phyloP scores from a whole-genome alignment of 2,797 vertebrate genomes.

The Tauraco hartlaubi region DNA sequence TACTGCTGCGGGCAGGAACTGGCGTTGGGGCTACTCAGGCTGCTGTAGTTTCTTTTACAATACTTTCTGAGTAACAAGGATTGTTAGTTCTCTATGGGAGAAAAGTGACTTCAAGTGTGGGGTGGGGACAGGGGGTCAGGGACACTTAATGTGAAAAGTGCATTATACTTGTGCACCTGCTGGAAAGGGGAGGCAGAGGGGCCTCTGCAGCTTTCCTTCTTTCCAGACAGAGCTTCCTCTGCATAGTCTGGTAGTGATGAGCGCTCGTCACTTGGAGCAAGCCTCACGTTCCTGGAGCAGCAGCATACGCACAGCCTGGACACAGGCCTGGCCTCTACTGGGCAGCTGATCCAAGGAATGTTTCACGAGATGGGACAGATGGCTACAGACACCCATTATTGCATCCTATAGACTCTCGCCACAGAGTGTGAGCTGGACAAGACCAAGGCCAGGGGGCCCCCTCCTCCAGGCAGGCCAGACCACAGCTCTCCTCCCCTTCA shows the following conservation, averaged over 20 bases:
- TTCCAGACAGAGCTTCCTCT: constrained; percentile 76
- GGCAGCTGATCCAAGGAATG: constrained; percentile 18
- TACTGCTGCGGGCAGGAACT: constrained; percentile 68
- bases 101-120: constrained; percentile 59
- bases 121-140: constrained; percentile 25
- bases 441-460: constrained; percentile 20
- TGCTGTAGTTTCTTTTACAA: constrained; percentile 58
- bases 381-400: constrained; percentile 61
- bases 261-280: constrained; percentile 15
- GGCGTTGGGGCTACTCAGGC: constrained; percentile 60
- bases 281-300: constrained; percentile 15
- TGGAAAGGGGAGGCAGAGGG: constrained; percentile 68
- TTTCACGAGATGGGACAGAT: constrained; percentile 28
- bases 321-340: constrained; percentile 14
- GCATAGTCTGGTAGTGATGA: constrained; percentile 78
- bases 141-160: constrained; percentile 79
- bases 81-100: constrained; percentile 63
- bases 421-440: neutral
- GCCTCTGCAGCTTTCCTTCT: constrained; percentile 47
- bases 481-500: constrained; percentile 44
- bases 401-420: constrained; percentile 60
- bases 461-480: constrained; percentile 35
- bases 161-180: constrained; percentile 75
- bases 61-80: constrained; percentile 64
- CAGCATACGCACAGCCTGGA: neutral